A percentile compares a stretch with the other conserved stretches of the same genome.
These are phyloP conservation scores for Nomada lathburiana DNA, from an alignment of 2,888 invertebrate genomes.

Conservation along the genomic window DNA sequence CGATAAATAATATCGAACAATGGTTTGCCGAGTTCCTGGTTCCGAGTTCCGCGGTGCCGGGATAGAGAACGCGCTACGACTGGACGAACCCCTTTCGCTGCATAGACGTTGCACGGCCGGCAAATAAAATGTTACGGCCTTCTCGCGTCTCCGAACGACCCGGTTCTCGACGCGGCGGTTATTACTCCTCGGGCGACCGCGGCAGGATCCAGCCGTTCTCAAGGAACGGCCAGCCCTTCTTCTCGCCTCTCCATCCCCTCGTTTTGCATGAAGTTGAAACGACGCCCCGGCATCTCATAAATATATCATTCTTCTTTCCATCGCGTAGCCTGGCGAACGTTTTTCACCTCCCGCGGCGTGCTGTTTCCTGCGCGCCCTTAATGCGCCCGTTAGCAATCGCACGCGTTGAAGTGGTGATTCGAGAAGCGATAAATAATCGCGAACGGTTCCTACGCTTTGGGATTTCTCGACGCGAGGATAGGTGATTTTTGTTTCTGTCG, in stretches of 20 bases:
- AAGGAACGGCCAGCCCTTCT: constrained; percentile 8
- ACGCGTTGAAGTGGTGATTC: not conserved
- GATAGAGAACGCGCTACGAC: constrained; percentile 35
- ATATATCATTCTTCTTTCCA: constrained; percentile 50
- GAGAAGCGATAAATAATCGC: not conserved
- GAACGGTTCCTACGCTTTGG: rapidly evolving
- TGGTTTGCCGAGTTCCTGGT: constrained; percentile 53
- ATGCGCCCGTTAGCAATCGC: constrained; percentile 33
- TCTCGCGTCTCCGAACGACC: constrained; percentile 48
- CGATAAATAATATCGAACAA: constrained; percentile 69
- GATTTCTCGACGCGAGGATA: no score
- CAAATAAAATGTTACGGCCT: constrained; percentile 66
- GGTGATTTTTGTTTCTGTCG: no score
- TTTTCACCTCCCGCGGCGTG: not conserved
- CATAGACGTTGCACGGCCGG: constrained; percentile 48
- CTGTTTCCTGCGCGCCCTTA: not conserved
- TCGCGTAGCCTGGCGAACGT: not conserved
- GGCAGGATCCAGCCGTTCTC: constrained; percentile 8
- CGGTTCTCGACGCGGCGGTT: constrained; percentile 51
- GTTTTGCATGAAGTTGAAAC: constrained; percentile 54
- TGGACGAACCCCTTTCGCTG: constrained; percentile 35
- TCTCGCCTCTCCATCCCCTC: constrained; percentile 2
- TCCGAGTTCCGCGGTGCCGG: constrained; percentile 47
- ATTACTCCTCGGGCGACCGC: constrained; percentile 29
- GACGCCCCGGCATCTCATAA: constrained; percentile 38